These are phyloP conservation scores for Adineta ricciae DNA, from an alignment of 2,888 invertebrate genomes.

Conservation along the genomic window DNA sequence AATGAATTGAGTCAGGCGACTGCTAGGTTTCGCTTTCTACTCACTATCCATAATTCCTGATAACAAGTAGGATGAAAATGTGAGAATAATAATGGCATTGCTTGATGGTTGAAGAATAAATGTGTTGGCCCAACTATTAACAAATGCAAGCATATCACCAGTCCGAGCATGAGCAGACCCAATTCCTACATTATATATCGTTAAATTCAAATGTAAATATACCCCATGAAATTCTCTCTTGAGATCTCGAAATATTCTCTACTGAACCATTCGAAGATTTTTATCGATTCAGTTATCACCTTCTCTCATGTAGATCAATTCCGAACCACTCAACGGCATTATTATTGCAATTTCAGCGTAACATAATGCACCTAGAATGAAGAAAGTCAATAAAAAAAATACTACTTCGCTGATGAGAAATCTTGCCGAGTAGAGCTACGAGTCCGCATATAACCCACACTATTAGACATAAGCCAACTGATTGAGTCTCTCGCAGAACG, in stretches of 20 bases:
- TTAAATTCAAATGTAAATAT: no score
- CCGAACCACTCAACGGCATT: constrained; percentile 68
- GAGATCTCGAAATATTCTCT: no score
- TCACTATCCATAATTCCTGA: not conserved
- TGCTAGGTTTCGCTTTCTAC: constrained; percentile 46
- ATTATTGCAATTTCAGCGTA: constrained; percentile 72
- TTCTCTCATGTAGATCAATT: constrained; percentile 60
- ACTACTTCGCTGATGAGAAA: no score
- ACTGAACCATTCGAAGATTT: no score
- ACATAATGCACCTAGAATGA: constrained; percentile 60
- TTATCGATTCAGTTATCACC: no score
- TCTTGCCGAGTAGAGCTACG: constrained; percentile 67
- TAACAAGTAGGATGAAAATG: not conserved
- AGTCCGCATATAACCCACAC: constrained; percentile 88
- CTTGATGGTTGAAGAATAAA: constrained; percentile 41
- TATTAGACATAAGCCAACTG: constrained; percentile 83
- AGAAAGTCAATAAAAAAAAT: no score
- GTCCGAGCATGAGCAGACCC: not conserved
- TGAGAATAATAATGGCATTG: constrained; percentile 52
- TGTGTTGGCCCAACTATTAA: constrained; percentile 55
- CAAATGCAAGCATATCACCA: constrained; percentile 59
- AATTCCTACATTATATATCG: not conserved
- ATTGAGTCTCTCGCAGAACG: constrained; percentile 70
- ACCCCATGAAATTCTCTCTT: no score
- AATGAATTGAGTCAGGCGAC: not conserved